Evolutionary conservation across 2,113 vertebrate genomes (phyloP).

Genomic region (Phocoena sinus): DNA sequence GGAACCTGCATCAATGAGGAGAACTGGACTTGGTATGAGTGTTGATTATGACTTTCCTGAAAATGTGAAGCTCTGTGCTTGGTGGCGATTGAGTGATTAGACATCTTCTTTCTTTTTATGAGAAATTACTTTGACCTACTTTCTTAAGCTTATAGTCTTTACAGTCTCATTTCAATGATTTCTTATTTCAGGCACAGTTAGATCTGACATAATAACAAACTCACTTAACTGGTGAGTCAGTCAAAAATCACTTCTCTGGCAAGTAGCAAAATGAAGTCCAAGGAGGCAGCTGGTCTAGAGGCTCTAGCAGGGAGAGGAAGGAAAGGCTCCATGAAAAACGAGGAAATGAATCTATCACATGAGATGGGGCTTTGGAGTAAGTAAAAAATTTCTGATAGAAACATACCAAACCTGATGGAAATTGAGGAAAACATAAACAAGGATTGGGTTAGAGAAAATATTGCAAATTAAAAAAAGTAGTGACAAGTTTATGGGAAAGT

Average conservation of each 20-base stretch:
- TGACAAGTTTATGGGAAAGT: neutral
- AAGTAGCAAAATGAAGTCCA: neutral
- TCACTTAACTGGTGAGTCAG: slow-evolving; percentile 56
- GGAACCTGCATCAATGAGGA: neutral
- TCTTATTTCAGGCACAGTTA: slow-evolving; percentile 61
- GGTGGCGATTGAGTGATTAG: slow-evolving; percentile 6
- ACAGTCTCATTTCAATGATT: slow-evolving; percentile 33
- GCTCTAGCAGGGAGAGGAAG: neutral
- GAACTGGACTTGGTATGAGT: neutral
- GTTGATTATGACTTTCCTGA: neutral
- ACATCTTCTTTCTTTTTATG: slow-evolving; percentile 15
- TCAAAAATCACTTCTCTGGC: slow-evolving; percentile 46
- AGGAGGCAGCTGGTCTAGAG: neutral
- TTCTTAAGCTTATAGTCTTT: slow-evolving; percentile 25
- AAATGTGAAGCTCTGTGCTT: neutral
- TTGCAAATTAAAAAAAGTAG: neutral
- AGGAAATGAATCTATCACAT: neutral
- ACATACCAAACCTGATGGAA: neutral
- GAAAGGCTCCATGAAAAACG: neutral
- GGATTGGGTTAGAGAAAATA: neutral
- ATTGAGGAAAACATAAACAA: neutral
- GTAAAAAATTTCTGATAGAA: neutral
- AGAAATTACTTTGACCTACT: slow-evolving; percentile 23
- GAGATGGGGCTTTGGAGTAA: neutral
- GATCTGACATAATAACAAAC: slow-evolving; percentile 40